phyloP scores from a whole-genome alignment of 2,113 vertebrate genomes.

The Edolisoma coerulescens region DNA sequence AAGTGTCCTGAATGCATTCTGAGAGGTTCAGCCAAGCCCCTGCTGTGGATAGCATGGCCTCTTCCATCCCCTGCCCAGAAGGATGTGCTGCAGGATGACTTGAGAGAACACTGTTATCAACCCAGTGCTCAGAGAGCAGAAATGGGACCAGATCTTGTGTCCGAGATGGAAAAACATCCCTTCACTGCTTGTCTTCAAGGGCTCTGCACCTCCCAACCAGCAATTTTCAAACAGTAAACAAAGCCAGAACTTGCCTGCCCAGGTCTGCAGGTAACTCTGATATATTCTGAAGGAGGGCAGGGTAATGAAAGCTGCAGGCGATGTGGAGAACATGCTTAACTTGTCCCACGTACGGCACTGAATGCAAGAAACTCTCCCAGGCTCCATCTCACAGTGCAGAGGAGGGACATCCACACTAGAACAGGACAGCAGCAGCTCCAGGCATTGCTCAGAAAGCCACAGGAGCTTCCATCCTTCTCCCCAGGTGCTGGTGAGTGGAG shows the following conservation, averaged over 20 bases:
- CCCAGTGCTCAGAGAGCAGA: neutral
- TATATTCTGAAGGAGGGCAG: slow-evolving; percentile 39
- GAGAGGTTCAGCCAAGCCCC: neutral
- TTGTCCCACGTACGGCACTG: neutral
- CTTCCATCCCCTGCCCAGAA: neutral
- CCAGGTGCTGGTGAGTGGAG: neutral
- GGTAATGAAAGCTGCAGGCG: neutral
- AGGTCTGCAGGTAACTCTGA: slow-evolving; percentile 23
- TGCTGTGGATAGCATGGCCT: neutral
- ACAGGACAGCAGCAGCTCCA: slow-evolving; percentile 39
- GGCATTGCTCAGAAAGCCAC: neutral
- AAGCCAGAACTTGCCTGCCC: slow-evolving; percentile 42
- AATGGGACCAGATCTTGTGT: neutral
- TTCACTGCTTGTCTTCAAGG: neutral
- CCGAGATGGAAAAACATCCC: neutral
- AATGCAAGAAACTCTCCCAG: neutral
- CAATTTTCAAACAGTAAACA: slow-evolving; percentile 43
- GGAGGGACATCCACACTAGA: neutral
- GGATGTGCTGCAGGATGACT: neutral
- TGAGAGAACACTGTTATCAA: neutral
- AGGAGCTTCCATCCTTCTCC: slow-evolving; percentile 13
- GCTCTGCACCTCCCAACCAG: neutral
- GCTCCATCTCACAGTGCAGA: slow-evolving; percentile 28
- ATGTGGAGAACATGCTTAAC: slow-evolving; percentile 38
- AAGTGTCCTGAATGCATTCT: slow-evolving; percentile 25